Base-by-base conservation (phyloP, 1,140 invertebrate species). In the Drosophila pseudoobscura region DNA sequence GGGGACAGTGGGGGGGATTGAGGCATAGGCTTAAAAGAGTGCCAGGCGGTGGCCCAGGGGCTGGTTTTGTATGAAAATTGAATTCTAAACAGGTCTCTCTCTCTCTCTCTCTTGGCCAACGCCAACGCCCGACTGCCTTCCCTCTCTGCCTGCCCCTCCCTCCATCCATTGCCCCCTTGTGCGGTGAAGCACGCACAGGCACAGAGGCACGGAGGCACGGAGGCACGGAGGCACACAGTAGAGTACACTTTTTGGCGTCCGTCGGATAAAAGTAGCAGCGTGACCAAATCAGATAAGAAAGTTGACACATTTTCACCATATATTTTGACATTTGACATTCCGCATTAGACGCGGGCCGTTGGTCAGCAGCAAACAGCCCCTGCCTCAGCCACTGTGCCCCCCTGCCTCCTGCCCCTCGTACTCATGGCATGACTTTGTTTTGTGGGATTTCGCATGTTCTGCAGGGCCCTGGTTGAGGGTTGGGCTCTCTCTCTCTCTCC, bases 281-380 rank as follows among this genome's bases (percentile, higher is more conserved):
- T 91, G 89, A 91, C 89, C 89, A 89, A 91, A 91, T 91, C 89
- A 91, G 89, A 91, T 91, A 91, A 91, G 89, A 90, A 90, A 90
- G 85, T 91, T 91, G 89, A 91, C 89, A 91, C 89, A 91, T 91
- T 91, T 91, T 91, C 89, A 90, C 89, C 89, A 91, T 91, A 90
- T 91, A 90, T 91, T 91, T 90, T 90, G 89, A 91, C 89, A 91
- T 91, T 91, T 91, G 89, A 91, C 89, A 91, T 91, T 91, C 89
- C 71, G 89, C 79, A 90, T 90, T 91, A 91, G 84, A 91, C 82
- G 89, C 82, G 88, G 82, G 71, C 80, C 74, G 84, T 71, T 89
- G 84, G 84, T 89, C 84, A 88, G 84, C 75, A 54, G 41, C 39
- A 44, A 46, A 20, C 52, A 55, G 45, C 22, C 22, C 24, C 24